phyloP scores from a whole-genome alignment of 2,888 invertebrate genomes.

The Acleris holmiana region DNA sequence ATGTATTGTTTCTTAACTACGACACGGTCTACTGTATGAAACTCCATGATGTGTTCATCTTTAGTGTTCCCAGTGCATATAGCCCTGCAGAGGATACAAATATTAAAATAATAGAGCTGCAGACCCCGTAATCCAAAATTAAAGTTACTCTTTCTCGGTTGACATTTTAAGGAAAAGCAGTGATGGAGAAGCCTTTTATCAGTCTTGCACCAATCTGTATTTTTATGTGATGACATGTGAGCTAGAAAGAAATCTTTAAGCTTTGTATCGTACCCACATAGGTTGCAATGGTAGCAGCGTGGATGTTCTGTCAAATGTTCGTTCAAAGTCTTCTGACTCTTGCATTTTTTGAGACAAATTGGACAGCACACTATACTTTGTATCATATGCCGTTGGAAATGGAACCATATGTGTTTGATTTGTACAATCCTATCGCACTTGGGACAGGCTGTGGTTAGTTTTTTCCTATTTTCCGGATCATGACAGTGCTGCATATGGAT shows the following conservation, averaged over 20 bases:
- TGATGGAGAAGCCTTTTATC: neutral
- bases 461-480: neutral
- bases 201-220: too few species aligned
- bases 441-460: slow-evolving; percentile 47
- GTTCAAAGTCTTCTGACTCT: slow-evolving; percentile 31
- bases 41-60: slow-evolving; percentile 46
- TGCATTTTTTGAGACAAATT: slow-evolving; percentile 52
- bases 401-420: slow-evolving; percentile 47
- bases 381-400: slow-evolving; percentile 52
- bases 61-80: slow-evolving; percentile 48
- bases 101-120: slow-evolving; percentile 42
- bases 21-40: slow-evolving; percentile 40
- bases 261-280: slow-evolving; percentile 49
- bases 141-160: slow-evolving; percentile 22
- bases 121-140: slow-evolving; percentile 48
- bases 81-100: slow-evolving; percentile 62
- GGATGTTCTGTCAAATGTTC: slow-evolving; percentile 53
- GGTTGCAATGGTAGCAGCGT: slow-evolving; percentile 48
- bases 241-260: slow-evolving; percentile 42
- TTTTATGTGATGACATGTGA: slow-evolving; percentile 49
- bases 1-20: slow-evolving; percentile 34
- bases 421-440: slow-evolving; percentile 46
- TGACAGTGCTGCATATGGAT: slow-evolving; percentile 50
- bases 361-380: slow-evolving; percentile 54
- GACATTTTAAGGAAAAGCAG: slow-evolving; percentile 39